A percentile compares a stretch with the other conserved stretches of the same genome.
Conservation (phyloP, 2,888 invertebrate species). For the Hydriomena furcata region DNA sequence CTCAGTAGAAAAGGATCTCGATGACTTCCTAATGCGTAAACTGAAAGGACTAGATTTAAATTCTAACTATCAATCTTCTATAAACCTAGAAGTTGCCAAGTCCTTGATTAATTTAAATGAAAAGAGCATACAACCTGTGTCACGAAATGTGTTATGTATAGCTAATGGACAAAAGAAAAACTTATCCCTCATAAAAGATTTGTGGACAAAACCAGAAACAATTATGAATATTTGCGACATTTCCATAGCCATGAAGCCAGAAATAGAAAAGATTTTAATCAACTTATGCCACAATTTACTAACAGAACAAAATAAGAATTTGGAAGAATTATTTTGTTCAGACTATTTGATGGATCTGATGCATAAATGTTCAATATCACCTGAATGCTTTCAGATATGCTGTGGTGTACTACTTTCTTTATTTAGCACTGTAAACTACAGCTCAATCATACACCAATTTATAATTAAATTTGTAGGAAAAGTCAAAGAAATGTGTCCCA, state of each 20-base stretch:
- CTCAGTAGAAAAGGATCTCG: conserved; percentile 48
- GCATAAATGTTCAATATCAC: conserved; percentile 52
- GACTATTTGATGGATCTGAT: conserved; percentile 45
- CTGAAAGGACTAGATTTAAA: conserved; percentile 50
- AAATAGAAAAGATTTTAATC: conserved; percentile 59
- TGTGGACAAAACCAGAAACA: conserved; percentile 50
- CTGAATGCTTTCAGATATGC: conserved; percentile 67
- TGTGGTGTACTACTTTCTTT: conserved; percentile 58
- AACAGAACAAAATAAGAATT: conserved; percentile 34
- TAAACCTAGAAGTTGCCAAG: conserved; percentile 63
- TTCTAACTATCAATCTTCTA: conserved; percentile 42
- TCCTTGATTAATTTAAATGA: conserved; percentile 64
- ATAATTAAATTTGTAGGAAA: conserved; percentile 50
- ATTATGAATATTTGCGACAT: conserved; percentile 41
- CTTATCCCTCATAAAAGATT: conserved; percentile 47
- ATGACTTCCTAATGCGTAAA: conserved; percentile 59
- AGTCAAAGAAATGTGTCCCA: conserved; percentile 46
- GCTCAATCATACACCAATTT: conserved; percentile 48
- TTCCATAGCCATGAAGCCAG: conserved; percentile 60
- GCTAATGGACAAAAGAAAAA: conserved; percentile 37
- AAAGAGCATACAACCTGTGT: conserved; percentile 45
- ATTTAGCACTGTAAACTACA: conserved; percentile 58
- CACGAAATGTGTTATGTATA: conserved; percentile 59
- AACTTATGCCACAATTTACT: conserved; percentile 45
- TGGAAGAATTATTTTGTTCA: conserved; percentile 40